Evolutionary conservation across 1,140 invertebrate species (phyloP), one percentile per base, ranked within the genome.

Genomic region (Heliconius eleuchia): DNA sequence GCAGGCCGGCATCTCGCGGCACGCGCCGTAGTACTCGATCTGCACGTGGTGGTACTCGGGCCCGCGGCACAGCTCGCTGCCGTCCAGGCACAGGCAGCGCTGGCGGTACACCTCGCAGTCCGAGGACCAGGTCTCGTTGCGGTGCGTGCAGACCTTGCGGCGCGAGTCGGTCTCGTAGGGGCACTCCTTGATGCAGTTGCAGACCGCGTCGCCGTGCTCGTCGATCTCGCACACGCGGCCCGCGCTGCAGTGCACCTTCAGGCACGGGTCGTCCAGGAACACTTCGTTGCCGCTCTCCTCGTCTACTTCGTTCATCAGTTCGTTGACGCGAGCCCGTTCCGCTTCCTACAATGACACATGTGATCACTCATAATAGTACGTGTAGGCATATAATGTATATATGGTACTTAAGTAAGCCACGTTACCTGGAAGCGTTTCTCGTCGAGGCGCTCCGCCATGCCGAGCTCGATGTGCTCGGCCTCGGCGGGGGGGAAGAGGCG

Each of bases 101-200:
- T 98, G 97, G 81, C 97, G 97, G 93, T 99, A 98, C 75, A 99
- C 96, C 86, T 98, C 97, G 93, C 98, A 99, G 89, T 99, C 98
- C 19, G 98, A 99, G 19, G 96, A 94, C 96, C 98, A 99, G 3
- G 98, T 99, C 93, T 99, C 97, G 88, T 99, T 99, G 94, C 97
- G 96, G 93, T 98, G 99, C 70, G 97, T 98, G 95, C 98, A 99
- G 42, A 96, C 96, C 92, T 97, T 97, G 84, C 98, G 96, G 50
- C 98, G 95, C 0, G 96, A 95, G 89, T 99, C 98, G 5, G 94
- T 95, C 94, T 98, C 98, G 80, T 96, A 94, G 34, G 97, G 97
- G 86, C 98, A 99, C 23, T 96, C 95, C 75, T 96, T 96, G 83
- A 99, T 97, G 94, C 98, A 99, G 80, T 97, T 96, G 92, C 98